A percentile compares a stretch with the other conserved stretches of the same genome.
phyloP scores from a whole-genome alignment of 2,797 vertebrate genomes.

The Macropodus opercularis region DNA sequence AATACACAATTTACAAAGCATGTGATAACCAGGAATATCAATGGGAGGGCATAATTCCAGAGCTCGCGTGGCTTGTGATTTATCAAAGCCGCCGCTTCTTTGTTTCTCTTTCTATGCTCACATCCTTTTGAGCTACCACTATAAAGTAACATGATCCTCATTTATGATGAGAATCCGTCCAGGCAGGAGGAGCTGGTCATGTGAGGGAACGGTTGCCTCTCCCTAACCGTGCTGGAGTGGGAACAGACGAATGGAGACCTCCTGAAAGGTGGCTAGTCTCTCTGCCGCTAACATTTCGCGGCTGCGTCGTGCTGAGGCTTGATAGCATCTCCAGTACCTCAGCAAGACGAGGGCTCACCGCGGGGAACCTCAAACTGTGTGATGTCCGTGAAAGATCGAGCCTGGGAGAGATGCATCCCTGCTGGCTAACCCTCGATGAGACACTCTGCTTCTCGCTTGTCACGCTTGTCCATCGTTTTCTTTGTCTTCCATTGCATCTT shows the following conservation, averaged over 20 bases:
- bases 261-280: constrained; percentile 46
- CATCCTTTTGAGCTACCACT: neutral
- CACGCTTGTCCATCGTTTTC: no score
- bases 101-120: neutral
- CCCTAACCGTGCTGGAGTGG: constrained; percentile 8
- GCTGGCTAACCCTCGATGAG: constrained; percentile 37
- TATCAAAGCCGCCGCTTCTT: constrained; percentile 4
- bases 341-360: constrained; percentile 40
- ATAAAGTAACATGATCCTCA: neutral
- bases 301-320: constrained; percentile 14
- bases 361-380: constrained; percentile 44
- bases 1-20: constrained; percentile 18
- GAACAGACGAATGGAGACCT: constrained; percentile 14
- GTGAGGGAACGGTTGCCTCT: constrained; percentile 18
- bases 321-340: constrained; percentile 52
- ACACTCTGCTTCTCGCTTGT: constrained; percentile 16
- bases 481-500: no score
- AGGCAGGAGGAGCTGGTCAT: neutral
- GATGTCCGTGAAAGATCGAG: constrained; percentile 53
- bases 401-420: constrained; percentile 30
- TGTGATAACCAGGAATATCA: constrained; percentile 12
- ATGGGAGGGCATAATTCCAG: neutral
- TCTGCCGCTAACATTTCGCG: constrained; percentile 21
- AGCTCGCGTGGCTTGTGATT: neutral
- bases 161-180: constrained; percentile 1